Evolutionary conservation across 2,113 vertebrate species (phyloP).

Genomic region (Mormyrus lacerda): DNA sequence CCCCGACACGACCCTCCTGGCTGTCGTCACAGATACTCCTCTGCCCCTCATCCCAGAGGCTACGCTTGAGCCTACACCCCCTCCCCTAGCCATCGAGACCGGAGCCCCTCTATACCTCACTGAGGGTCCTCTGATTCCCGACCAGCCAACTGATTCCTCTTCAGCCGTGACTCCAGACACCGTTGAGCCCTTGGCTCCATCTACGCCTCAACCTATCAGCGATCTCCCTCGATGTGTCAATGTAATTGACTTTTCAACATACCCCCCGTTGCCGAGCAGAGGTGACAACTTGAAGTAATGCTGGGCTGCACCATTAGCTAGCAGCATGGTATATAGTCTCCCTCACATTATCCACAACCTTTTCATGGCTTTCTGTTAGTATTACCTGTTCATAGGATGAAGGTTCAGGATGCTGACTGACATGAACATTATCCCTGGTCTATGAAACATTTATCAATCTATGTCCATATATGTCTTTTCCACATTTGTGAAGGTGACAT

Average conservation of each 20-base stretch:
- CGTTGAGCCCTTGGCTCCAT: background rate
- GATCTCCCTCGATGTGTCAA: background rate
- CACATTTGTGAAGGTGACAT: background rate
- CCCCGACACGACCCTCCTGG: background rate
- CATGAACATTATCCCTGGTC: background rate
- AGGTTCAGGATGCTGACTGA: background rate
- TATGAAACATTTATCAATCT: background rate
- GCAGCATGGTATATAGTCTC: background rate
- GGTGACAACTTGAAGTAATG: conserved; percentile 3
- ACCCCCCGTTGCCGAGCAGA: background rate
- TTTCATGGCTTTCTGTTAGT: background rate
- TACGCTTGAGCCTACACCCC: background rate
- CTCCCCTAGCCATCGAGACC: background rate
- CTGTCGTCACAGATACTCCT: background rate
- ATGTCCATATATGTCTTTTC: background rate
- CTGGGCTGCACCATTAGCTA: background rate
- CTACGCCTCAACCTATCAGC: background rate
- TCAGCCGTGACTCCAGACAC: background rate
- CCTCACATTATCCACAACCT: background rate
- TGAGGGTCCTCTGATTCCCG: background rate
- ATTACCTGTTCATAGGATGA: background rate
- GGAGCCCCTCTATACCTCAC: background rate
- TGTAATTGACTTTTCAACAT: background rate
- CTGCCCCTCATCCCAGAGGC: background rate
- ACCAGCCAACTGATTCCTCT: background rate